Conservation (phyloP, 2,113 vertebrate species). For the Geothlypis trichas region DNA sequence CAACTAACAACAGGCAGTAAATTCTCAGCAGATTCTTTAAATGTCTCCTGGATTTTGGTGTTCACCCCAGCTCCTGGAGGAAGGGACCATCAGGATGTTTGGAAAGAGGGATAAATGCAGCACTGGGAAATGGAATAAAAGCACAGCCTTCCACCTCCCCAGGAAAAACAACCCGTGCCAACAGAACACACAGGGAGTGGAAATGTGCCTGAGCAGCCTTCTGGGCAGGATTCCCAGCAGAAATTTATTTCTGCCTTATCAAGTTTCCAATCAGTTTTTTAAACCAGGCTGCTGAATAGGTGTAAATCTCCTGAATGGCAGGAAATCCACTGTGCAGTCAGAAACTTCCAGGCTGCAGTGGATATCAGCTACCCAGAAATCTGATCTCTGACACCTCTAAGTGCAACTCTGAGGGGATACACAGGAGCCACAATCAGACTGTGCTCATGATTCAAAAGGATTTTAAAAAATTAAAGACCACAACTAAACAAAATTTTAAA, state of each 20-base stretch:
- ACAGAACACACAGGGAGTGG: not conserved
- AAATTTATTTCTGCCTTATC: constrained; percentile 10
- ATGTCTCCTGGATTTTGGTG: not conserved
- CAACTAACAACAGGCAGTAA: not conserved
- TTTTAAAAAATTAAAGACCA: not conserved
- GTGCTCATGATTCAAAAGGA: not conserved
- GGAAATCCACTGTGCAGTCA: not conserved
- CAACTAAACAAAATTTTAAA: not conserved
- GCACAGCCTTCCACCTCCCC: not conserved
- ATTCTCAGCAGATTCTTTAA: not conserved
- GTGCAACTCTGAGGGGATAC: not conserved
- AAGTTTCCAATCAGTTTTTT: not conserved
- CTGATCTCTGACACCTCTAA: not conserved
- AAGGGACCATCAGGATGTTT: not conserved
- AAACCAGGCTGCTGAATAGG: not conserved
- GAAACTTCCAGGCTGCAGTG: not conserved
- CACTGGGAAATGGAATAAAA: not conserved
- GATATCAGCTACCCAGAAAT: not conserved
- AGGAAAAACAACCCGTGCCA: not conserved
- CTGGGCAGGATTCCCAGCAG: constrained; percentile 20
- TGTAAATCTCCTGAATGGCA: not conserved
- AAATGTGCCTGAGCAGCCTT: not conserved
- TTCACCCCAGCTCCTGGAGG: not conserved
- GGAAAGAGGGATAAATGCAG: not conserved
- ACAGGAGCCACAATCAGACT: not conserved